Conservation (phyloP, 2,797 vertebrate species). For the Cossypha heuglini region DNA sequence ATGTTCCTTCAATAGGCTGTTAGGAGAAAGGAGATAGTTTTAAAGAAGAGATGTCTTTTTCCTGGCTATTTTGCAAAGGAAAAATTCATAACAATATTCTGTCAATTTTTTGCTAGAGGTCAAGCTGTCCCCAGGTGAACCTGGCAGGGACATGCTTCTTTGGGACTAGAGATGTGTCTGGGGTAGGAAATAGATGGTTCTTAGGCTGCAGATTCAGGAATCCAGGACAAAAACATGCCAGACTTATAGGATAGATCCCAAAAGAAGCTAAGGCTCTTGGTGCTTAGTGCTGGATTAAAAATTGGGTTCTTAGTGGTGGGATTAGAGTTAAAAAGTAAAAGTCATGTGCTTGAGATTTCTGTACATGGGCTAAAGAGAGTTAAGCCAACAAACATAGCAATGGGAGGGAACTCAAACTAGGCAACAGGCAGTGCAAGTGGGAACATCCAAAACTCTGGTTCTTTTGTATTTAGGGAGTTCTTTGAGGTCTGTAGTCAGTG, state of each 20-base stretch:
- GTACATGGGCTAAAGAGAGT: background rate
- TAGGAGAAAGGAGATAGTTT: background rate
- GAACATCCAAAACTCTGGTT: background rate
- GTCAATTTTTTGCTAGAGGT: background rate
- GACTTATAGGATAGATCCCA: background rate
- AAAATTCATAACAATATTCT: background rate
- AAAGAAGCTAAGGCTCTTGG: background rate
- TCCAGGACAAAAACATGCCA: background rate
- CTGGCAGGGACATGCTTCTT: background rate
- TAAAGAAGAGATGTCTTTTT: background rate
- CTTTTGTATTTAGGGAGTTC: background rate
- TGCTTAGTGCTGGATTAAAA: background rate
- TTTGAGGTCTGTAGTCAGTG: constrained; percentile 12
- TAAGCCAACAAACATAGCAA: background rate
- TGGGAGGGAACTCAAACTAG: background rate
- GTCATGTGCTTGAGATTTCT: background rate
- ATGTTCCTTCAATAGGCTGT: background rate
- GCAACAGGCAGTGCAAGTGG: background rate
- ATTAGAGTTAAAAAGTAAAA: background rate
- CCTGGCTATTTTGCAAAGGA: background rate
- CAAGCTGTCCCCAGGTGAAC: background rate
- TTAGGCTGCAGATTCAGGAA: background rate
- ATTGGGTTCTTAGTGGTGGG: background rate
- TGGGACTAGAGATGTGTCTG: background rate
- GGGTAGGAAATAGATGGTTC: background rate